Conservation (phyloP, 1,140 invertebrate species). For the Leptinotarsa undecemlineata region DNA sequence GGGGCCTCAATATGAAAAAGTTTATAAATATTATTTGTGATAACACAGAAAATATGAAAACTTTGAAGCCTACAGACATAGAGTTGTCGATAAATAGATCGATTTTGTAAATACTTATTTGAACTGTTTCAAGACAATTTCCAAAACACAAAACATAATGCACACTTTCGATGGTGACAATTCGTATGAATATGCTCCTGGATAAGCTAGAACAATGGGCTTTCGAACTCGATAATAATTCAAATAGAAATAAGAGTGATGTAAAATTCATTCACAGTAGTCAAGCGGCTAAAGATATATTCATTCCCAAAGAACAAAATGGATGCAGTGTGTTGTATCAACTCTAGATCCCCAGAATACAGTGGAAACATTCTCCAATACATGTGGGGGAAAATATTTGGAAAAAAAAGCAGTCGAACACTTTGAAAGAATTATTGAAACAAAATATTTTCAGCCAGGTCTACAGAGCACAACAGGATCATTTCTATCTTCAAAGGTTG, state of each 20-base stretch:
- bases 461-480: too few species aligned
- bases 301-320: too few species aligned
- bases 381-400: too few species aligned
- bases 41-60: slow-evolving; percentile 25
- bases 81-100: slow-evolving; percentile 22
- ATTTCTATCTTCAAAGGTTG: too few species aligned
- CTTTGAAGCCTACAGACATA: slow-evolving; percentile 15
- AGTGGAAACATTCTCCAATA: too few species aligned
- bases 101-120: slow-evolving; percentile 22
- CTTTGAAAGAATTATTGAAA: too few species aligned
- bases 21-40: slow-evolving; percentile 27
- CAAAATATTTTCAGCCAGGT: too few species aligned
- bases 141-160: slow-evolving; percentile 23
- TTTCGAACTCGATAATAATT: slow-evolving; percentile 26
- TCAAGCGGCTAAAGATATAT: too few species aligned
- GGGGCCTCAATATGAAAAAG: slow-evolving; percentile 4
- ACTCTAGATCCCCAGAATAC: too few species aligned
- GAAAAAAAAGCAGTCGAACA: too few species aligned
- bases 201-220: slow-evolving; percentile 31
- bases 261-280: too few species aligned
- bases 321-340: too few species aligned
- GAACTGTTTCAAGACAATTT: slow-evolving; percentile 25
- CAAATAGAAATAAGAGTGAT: slow-evolving; percentile 9
- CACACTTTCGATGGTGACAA: slow-evolving; percentile 32
- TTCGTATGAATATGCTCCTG: slow-evolving; percentile 34